A percentile compares a stretch with the other conserved stretches of the same genome.
These are phyloP conservation scores for Campoplex capitator DNA, from an alignment of 2,888 invertebrate species.

Conservation along the genomic window DNA sequence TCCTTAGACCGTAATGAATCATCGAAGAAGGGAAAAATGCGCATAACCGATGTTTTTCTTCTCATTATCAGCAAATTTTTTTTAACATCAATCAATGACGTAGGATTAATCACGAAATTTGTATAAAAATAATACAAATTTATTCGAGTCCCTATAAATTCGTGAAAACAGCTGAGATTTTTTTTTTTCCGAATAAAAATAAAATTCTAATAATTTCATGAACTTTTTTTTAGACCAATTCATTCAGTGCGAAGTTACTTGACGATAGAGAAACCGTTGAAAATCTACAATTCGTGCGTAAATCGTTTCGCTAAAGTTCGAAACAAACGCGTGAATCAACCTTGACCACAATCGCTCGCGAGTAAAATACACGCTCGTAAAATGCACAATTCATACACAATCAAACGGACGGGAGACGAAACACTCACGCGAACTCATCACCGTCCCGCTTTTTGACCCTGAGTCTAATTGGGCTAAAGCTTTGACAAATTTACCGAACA, in stretches of 20 bases:
- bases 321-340: conserved; percentile 31
- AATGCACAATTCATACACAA: not conserved
- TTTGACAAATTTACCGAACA: conserved; percentile 54
- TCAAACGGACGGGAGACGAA: not conserved
- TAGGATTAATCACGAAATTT: not conserved
- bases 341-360: conserved; percentile 48
- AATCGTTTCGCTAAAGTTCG: not conserved
- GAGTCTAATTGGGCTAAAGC: conserved; percentile 20
- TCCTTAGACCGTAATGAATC: not conserved
- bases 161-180: not conserved
- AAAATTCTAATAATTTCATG: not conserved
- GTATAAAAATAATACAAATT: not conserved
- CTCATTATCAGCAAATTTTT: not conserved
- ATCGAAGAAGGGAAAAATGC: not conserved
- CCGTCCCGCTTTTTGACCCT: conserved; percentile 50
- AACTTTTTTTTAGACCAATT: not conserved
- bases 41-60: not conserved
- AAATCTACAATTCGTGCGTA: not conserved
- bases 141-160: not conserved
- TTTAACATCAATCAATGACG: not conserved
- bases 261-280: not conserved
- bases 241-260: not conserved
- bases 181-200: not conserved
- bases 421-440: conserved; percentile 51
- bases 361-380: not conserved